These are phyloP conservation scores for Cochlearius cochlearius DNA, from an alignment of 2,113 vertebrate genomes.

Conservation along the genomic window DNA sequence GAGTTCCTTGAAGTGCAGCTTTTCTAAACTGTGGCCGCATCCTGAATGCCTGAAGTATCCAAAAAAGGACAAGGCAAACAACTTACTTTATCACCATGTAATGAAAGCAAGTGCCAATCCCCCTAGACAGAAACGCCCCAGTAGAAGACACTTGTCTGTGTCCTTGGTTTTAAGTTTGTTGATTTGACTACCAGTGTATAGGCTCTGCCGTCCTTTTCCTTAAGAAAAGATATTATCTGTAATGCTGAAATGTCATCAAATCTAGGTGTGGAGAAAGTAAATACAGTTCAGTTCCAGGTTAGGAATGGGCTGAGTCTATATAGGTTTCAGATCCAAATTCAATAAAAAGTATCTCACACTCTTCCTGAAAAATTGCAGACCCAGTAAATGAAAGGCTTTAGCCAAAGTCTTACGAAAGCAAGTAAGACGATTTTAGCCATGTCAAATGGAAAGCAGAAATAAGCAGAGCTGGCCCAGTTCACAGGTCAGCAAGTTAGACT, in stretches of 20 bases:
- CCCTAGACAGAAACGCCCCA: not conserved
- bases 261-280: not conserved
- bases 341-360: not conserved
- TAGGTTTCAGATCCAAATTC: not conserved
- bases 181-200: not conserved
- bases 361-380: not conserved
- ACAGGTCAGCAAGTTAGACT: not conserved
- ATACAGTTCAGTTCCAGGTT: not conserved
- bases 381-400: not conserved
- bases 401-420: not conserved
- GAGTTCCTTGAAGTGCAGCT: fast-evolving
- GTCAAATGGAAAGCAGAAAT: not conserved
- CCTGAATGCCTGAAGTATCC: not conserved
- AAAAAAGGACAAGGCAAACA: not conserved
- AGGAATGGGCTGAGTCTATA: not conserved
- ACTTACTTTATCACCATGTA: not conserved
- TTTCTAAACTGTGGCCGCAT: not conserved
- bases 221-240: not conserved
- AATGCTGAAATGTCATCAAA: not conserved
- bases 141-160: not conserved
- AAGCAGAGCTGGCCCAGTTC: not conserved
- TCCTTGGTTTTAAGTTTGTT: not conserved
- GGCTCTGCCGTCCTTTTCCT: not conserved
- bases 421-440: not conserved
- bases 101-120: not conserved